These are phyloP conservation scores for Coranthus polyacanthus DNA, from an alignment of 2,797 vertebrate genomes.

Conservation along the genomic window DNA sequence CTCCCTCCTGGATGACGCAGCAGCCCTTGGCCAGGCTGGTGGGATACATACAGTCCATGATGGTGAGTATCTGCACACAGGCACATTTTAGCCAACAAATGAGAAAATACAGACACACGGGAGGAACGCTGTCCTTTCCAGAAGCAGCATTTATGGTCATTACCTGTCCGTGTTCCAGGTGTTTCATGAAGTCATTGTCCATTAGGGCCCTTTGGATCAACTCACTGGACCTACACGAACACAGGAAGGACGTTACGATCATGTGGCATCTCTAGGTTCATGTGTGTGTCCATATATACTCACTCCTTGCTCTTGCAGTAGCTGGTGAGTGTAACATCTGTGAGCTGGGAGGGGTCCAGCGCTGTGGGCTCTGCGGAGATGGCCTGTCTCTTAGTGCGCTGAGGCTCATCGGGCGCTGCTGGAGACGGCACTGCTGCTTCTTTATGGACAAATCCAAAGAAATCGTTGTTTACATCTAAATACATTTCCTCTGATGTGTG, in stretches of 20 bases:
- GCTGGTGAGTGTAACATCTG: slow-evolving; percentile 77
- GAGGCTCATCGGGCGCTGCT: slow-evolving; percentile 69
- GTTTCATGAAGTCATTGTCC: slow-evolving; percentile 87
- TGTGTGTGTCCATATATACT: slow-evolving; percentile 38
- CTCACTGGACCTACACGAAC: slow-evolving; percentile 76
- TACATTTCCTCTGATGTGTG: too few species aligned
- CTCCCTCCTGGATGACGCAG: slow-evolving; percentile 84
- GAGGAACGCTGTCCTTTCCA: rapidly evolving
- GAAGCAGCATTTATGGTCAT: background rate
- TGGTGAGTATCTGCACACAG: slow-evolving; percentile 76
- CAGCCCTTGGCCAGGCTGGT: slow-evolving; percentile 74
- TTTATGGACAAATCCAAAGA: background rate
- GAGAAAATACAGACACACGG: too few species aligned
- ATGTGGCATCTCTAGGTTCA: background rate
- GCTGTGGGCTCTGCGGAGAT: slow-evolving; percentile 83
- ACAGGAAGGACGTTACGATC: background rate
- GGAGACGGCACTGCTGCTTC: slow-evolving; percentile 17
- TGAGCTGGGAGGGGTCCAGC: slow-evolving; percentile 79
- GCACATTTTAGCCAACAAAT: background rate
- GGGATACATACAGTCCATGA: slow-evolving; percentile 85
- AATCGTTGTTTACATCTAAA: background rate
- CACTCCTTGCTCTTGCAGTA: slow-evolving; percentile 83
- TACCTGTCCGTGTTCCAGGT: slow-evolving; percentile 77
- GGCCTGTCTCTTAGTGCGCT: slow-evolving; percentile 83
- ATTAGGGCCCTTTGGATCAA: slow-evolving; percentile 83